Evolutionary conservation across 2,113 vertebrate genomes (phyloP), one percentile per base, ranked within the genome.

Genomic region (Epinephelus moara): DNA sequence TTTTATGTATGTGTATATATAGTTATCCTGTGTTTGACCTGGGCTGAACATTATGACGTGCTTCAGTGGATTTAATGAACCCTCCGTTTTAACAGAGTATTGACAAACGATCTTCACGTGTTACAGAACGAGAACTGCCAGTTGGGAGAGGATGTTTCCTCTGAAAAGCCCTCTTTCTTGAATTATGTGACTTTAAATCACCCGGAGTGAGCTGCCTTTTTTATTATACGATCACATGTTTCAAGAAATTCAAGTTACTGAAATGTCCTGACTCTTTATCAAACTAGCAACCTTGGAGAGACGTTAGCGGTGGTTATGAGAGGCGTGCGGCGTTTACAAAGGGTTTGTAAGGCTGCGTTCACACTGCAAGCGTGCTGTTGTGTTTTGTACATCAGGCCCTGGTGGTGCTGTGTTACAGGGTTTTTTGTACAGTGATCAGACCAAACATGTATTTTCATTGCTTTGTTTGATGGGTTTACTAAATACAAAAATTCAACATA

Each of bases 191-290:
- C 60, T 67, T 59, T 17, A 4, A 42, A 47, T 71, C 53, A 62
- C 66, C 30, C 10, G 18, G n/a, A 2, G 23, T 57, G 17, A 49
- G 70, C 59, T 66, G 77, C 66, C 42, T 80, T 88, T 73, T 85
- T 72, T 59, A 53, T 27, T 52, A 3, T 50, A 70, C 25, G 50
- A 49, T 60, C 10, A 82, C 19, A 42, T 33, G 74, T 59, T 80
- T 79, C 2, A 71, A 57, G 21, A 40, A 75, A 55, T 40, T 19
- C 11, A 9, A 67, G 27, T 60, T 21, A 74, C 70, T 50, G 52
- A 71, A 17, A 60, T 63, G 62, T 30, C 53, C 66, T 0, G 8
- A 47, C 1, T 69, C n/a, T 63, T 45, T 23, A 17, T 62, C 3
- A 10, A 30, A 47, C 33, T 55, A 30, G 55, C 25, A 50, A 33